A percentile compares a stretch with the other conserved stretches of the same genome.
Conservation (phyloP, 2,888 invertebrate species). For the Lysandra bellargus region DNA sequence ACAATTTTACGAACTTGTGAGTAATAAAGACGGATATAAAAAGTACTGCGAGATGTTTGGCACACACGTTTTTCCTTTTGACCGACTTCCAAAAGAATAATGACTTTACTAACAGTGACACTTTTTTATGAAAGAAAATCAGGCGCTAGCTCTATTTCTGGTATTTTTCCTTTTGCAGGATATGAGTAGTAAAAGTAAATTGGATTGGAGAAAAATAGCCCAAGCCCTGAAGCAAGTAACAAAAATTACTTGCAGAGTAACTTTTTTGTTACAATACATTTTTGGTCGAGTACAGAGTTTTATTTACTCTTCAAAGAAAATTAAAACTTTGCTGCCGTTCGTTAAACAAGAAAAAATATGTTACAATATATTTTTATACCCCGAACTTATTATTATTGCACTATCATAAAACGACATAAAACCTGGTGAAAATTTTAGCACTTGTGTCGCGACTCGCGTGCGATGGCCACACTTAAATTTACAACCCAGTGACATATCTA, state of each 20-base stretch:
- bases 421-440: slow-evolving; percentile 5
- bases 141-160: too few species aligned
- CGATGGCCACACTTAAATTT: neutral
- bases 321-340: too few species aligned
- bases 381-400: neutral
- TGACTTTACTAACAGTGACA: neutral
- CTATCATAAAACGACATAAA: slow-evolving; percentile 5
- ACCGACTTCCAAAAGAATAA: neutral
- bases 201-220: too few species aligned
- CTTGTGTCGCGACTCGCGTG: neutral
- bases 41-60: neutral
- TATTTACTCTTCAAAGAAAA: too few species aligned
- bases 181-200: too few species aligned
- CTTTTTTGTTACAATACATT: too few species aligned
- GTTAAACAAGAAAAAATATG: neutral
- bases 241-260: too few species aligned
- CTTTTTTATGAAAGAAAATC: neutral
- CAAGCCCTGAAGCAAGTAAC: too few species aligned
- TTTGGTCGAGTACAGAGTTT: too few species aligned
- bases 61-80: neutral
- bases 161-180: too few species aligned
- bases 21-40: slow-evolving; percentile 16
- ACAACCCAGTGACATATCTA: slow-evolving; percentile 32
- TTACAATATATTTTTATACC: neutral
- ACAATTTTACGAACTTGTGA: slow-evolving; percentile 8